Base-by-base conservation (phyloP, 2,113 vertebrate genomes). In the Calyptomena viridis region DNA sequence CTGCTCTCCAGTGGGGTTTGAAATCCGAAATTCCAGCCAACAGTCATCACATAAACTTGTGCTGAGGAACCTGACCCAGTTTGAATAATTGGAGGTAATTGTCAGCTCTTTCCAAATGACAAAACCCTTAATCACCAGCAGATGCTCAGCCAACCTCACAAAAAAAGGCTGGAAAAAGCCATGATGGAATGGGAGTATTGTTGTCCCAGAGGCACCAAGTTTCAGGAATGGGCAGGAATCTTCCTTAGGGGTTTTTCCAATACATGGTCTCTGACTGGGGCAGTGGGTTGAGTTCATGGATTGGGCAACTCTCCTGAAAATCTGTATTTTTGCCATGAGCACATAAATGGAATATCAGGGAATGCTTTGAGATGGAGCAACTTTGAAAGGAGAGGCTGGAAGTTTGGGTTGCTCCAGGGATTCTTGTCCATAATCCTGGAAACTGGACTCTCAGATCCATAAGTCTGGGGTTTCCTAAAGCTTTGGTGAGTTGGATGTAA, bases 61-160 rank as follows among this genome's bases (percentile, higher is more conserved):
- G 87, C 74, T 87, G 91, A 87, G 75, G 91, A 95, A 93, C 91
- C 91, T 95, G 94, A 95, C 91, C 93, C 80, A 92, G 82, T 95
- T 90, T 71, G 92, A 88, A 88, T 83, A 90, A 95, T 95, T 88
- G 69, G 87, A 88, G 91, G 79, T 95, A 92, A 94, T 77, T 95
- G 94, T 93, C 87, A 95, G 82, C 90, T 55, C 87, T 93, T 95
- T 91, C 84, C 93, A 92, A 92, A 97, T 87, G 85, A 93, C 79
- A 96, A 93, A 94, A 37, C 47, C 31, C 85, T 92, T 96, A 96
- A 96, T 94, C 90, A 88, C 33, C 87, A 93, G 90, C 93, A 97
- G 94, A 94, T 97, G 96, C 94, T 94, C 73, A 63, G 55, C 75
- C 90, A 90, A 44, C 24, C 84, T 79, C 72, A 64, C 82, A 90